A percentile compares a stretch with the other conserved stretches of the same genome.
These are phyloP conservation scores for Lonchura striata DNA, from an alignment of 2,113 vertebrate species.

Conservation along the genomic window DNA sequence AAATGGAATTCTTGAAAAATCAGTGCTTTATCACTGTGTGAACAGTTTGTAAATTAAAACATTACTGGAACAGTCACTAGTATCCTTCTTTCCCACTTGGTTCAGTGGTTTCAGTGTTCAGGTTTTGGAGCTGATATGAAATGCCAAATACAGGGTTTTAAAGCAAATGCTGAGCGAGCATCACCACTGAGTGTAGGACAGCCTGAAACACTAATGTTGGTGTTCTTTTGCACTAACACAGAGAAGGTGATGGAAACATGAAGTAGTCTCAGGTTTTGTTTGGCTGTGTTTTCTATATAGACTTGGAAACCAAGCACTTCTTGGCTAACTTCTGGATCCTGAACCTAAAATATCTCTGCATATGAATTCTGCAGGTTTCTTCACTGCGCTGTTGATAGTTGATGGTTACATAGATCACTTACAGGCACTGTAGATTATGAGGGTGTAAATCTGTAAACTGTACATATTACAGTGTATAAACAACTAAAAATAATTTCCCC, in stretches of 20 bases:
- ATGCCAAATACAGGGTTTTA: accelerated
- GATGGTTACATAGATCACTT: not conserved
- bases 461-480: not conserved
- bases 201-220: not conserved
- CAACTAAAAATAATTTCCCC: not conserved
- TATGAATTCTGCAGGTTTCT: not conserved
- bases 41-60: not conserved
- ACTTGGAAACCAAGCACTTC: not conserved
- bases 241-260: not conserved
- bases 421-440: not conserved
- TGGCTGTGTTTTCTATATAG: not conserved
- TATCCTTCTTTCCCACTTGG: not conserved
- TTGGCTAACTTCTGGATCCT: not conserved
- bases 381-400: not conserved
- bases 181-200: not conserved
- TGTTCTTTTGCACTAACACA: not conserved
- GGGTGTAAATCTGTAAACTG: not conserved
- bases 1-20: not conserved
- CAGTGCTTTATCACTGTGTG: not conserved
- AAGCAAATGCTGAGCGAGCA: not conserved
- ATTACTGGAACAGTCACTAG: not conserved
- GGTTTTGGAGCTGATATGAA: not conserved
- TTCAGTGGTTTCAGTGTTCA: not conserved
- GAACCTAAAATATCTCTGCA: not conserved
- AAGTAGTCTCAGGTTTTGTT: not conserved